A percentile compares a stretch with the other conserved stretches of the same genome.
These are phyloP conservation scores for Oikopleura vanhoeffeni DNA, from an alignment of 23 tunicate genomes.

Conservation along the genomic window DNA sequence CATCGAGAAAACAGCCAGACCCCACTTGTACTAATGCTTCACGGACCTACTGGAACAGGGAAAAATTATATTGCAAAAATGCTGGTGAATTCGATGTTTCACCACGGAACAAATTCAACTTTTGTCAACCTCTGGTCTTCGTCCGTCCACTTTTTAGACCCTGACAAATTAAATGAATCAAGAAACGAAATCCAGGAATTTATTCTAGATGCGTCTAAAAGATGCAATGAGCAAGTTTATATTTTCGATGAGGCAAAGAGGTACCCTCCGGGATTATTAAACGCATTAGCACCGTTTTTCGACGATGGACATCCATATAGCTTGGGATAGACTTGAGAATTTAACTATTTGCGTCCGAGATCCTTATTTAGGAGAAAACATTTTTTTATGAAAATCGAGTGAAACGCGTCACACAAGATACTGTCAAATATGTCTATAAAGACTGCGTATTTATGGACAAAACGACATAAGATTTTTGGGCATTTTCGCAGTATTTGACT, in stretches of 20 bases:
- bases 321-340: too few relatives aligned
- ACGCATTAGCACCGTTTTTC: not conserved
- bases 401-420: too few relatives aligned
- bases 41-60: slow-evolving; percentile 11
- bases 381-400: too few relatives aligned
- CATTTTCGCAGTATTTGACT: too few relatives aligned
- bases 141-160: not conserved
- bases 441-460: too few relatives aligned
- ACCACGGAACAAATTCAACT: not conserved
- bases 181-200: too few relatives aligned
- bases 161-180: too few relatives aligned
- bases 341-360: too few relatives aligned
- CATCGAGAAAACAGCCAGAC: not conserved
- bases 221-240: not conserved
- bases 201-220: too few relatives aligned
- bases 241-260: not conserved
- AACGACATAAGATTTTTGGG: too few relatives aligned
- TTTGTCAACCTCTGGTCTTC: not conserved
- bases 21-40: slow-evolving; percentile 4
- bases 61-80: not conserved
- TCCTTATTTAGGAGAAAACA: too few relatives aligned
- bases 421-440: too few relatives aligned
- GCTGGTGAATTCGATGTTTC: not conserved
- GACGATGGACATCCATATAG: not conserved
- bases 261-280: not conserved